Evolutionary conservation across 2,888 invertebrate genomes (phyloP), one percentile per base, ranked within the genome.

Genomic region (Dermolepida albohirtum): DNA sequence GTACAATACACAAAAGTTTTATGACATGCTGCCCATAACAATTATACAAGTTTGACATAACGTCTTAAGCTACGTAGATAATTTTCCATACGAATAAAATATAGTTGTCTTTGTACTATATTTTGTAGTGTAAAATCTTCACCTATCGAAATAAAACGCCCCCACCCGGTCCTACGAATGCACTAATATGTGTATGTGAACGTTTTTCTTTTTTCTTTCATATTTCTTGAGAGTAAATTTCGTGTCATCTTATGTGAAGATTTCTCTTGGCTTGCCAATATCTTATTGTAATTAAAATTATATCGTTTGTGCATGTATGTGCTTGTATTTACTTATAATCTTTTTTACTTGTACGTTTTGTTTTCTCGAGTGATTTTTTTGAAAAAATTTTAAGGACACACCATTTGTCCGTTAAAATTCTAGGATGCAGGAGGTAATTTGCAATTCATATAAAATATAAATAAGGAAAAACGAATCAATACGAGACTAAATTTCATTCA

Each of bases 231-330:
- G 22, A 47, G n/a, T 47, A 39, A 17, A 62, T 62, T 43, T 47
- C 59, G 59, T 62, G 59, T 62, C 16, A 47, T 27, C 47, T 14
- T 62, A n/a, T 54, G 64, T 64, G 44, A 54, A 52, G 43, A 64
- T 44, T 52, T 64, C 34, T 62, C 59, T 62, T 62, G 59, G 59
- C 44, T 62, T 62, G 59, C 59, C 16, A 39, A 47, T 29, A 62
- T 62, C 12, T 62, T 62, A 62, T 47, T 47, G 47, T 57, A 47
- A 52, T 29, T 52, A 43, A 14, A 52, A 52, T 51, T 44, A 54
- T 64, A 64, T 64, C 54, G 66, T 69, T 69, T 65, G 69, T 69
- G 69, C 69, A 69, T 69, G 69, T 51, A 50, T 66, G 69, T 69
- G 69, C 69, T 69, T 69, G 57, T 57, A 59, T 50, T n/a, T 59